Percentiles rank a stretch among this genome's conserved stretches.
phyloP scores from a whole-genome alignment of 1,140 invertebrate genomes.

The Latrodectus geometricus region DNA sequence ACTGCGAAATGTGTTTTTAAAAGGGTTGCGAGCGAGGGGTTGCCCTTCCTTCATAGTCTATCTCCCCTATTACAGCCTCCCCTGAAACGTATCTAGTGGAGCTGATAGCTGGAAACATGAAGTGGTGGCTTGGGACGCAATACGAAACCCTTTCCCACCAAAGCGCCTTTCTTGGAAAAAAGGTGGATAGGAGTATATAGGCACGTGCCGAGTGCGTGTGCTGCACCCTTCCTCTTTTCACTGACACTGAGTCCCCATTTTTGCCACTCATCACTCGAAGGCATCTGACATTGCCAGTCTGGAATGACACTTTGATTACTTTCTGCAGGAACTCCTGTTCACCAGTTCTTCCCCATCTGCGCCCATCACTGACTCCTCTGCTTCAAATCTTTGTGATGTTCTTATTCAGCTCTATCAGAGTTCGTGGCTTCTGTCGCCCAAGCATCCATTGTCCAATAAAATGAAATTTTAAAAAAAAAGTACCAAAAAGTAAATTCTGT shows the following conservation, averaged over 20 bases:
- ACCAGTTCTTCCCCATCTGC: background rate
- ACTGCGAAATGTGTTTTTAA: too few species aligned
- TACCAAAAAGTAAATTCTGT: background rate
- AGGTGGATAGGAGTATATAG: conserved; percentile 25
- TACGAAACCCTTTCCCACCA: conserved; percentile 12
- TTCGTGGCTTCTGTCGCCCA: background rate
- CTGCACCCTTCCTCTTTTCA: too few species aligned
- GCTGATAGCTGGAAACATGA: conserved; percentile 8
- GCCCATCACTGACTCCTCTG: too few species aligned
- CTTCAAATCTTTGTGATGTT: background rate
- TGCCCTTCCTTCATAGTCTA: too few species aligned
- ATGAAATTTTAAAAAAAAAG: background rate
- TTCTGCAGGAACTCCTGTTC: too few species aligned
- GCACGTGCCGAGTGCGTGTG: conserved; percentile 21
- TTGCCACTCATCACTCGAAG: background rate
- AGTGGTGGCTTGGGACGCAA: conserved; percentile 17
- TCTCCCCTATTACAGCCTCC: background rate
- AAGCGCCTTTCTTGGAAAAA: background rate
- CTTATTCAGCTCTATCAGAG: too few species aligned
- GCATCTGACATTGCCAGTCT: conserved; percentile 10
- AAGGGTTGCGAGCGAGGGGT: too few species aligned
- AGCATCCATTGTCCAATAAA: background rate
- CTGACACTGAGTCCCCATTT: background rate
- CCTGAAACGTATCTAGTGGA: background rate
- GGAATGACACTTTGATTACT: conserved; percentile 52